Evolutionary conservation across 64 coral and sea anemone species (phyloP).

Genomic region (Anthopleura sola): DNA sequence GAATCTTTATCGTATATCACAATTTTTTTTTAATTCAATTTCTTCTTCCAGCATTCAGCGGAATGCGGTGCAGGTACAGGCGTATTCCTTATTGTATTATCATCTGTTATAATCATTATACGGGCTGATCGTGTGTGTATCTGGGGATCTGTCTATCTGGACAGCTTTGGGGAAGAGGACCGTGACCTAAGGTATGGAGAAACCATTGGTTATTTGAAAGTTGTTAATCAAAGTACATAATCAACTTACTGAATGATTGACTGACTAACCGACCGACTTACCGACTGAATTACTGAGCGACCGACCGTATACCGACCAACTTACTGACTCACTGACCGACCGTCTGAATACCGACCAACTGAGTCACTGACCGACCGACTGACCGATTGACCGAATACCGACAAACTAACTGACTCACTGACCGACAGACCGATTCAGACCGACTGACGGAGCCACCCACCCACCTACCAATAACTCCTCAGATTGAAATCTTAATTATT

Average conservation of each 20-base stretch:
- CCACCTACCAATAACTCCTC: too few species aligned
- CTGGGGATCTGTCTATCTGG: conserved; percentile 95
- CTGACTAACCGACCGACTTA: neutral
- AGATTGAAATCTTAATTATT: neutral
- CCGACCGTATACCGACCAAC: neutral
- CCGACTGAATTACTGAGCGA: neutral
- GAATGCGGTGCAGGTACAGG: conserved; percentile 87
- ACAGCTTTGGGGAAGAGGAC: conserved; percentile 96
- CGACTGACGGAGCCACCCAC: neutral
- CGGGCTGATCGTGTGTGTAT: conserved; percentile 81
- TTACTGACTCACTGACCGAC: too few species aligned
- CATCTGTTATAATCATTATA: conserved; percentile 77
- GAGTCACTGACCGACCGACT: neutral
- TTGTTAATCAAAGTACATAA: too few species aligned
- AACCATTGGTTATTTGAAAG: neutral
- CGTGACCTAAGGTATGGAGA: conserved; percentile 72
- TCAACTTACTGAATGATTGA: neutral
- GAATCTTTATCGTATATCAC: too few species aligned
- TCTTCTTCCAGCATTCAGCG: conserved; percentile 56
- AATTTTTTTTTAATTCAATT: too few species aligned
- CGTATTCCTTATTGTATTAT: conserved; percentile 81
- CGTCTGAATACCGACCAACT: too few species aligned
- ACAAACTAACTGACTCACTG: neutral
- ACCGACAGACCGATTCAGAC: neutral
- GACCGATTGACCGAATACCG: neutral